Conservation (phyloP, 2,113 vertebrate species). For the Oryzias woworae region DNA sequence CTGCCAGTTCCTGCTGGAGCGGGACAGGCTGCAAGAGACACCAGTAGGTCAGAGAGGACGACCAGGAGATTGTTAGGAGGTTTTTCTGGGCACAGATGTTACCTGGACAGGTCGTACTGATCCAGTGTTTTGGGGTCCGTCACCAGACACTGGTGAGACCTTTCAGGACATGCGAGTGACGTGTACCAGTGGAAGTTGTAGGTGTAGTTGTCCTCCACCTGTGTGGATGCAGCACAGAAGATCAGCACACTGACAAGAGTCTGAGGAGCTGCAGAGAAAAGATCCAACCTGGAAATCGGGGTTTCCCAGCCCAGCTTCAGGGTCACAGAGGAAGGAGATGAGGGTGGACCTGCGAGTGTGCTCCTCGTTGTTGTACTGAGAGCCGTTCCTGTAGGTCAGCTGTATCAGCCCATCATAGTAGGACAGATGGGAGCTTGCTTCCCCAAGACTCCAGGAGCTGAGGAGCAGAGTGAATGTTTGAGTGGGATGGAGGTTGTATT, state of each 20-base stretch:
- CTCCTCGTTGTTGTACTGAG: conserved; percentile 82
- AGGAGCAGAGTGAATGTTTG: neutral
- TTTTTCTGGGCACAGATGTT: neutral
- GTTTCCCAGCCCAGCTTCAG: conserved; percentile 77
- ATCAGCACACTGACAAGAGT: neutral
- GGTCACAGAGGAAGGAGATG: conserved; percentile 94
- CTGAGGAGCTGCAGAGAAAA: neutral
- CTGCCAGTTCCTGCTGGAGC: conserved; percentile 83
- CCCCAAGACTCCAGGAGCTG: conserved; percentile 86
- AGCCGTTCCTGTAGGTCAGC: conserved; percentile 84
- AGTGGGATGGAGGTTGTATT: neutral
- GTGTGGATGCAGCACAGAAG: neutral
- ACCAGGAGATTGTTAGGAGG: neutral
- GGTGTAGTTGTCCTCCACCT: conserved; percentile 87
- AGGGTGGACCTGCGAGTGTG: conserved; percentile 82
- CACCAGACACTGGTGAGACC: conserved; percentile 88
- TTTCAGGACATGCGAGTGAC: conserved; percentile 89
- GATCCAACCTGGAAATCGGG: conserved; percentile 89
- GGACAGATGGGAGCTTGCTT: conserved; percentile 80
- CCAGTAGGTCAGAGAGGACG: neutral
- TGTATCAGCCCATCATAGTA: conserved; percentile 95
- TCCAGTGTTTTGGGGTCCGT: conserved; percentile 82
- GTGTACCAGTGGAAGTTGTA: conserved; percentile 98
- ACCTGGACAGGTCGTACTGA: conserved; percentile 96
- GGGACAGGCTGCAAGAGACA: conserved; percentile 80